Evolutionary conservation across 2,113 vertebrate species (phyloP), one percentile per base, ranked within the genome.

Genomic region (Laticauda laticaudata): DNA sequence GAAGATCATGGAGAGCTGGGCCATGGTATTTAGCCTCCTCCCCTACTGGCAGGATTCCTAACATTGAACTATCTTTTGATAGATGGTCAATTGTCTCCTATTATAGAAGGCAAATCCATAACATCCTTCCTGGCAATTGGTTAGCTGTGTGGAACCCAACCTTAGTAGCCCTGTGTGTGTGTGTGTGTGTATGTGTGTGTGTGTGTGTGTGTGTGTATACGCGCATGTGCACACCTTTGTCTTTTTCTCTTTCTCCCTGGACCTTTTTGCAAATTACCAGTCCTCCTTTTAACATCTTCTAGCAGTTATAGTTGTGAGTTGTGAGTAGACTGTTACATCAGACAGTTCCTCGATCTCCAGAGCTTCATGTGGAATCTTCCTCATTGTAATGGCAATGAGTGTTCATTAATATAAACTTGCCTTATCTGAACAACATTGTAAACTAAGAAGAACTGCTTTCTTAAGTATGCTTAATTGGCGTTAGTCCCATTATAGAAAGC

Each of bases 221-320:
- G 7, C 0, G 56, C 5, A 21, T 23, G 6, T 23, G 57, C 7
- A 0, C 5, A 0, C 20, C 59, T 61, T 11, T 61, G 24, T 29
- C 26, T 61, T 10, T 64, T 57, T 23, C 5, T 88, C 56, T 21
- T 48, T 92, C 86, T 15, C 57, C 54, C 86, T 92, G 61, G 59
- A 81, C 43, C 43, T 26, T 59, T 92, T 92, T 55, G 55, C 59
- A 92, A 92, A 92, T 92, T 88, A 26, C n/a, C 39, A 53, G 29
- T 8, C 56, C 20, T n/a, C 12, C 43, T 69, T 26, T 54, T 29
- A 55, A 55, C 88, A 81, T 75, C 51, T 75, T 43, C 59, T 88
- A 59, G 61, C 51, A 54, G 57, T 92, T 88, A 54, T 54, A 69
- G 26, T 69, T 64, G 57, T 92, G 87, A 92, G 34, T 88, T 61